Evolutionary conservation across 2,888 invertebrate genomes (phyloP), one percentile per base, ranked within the genome.

Genomic region (Marronus borbonicus): DNA sequence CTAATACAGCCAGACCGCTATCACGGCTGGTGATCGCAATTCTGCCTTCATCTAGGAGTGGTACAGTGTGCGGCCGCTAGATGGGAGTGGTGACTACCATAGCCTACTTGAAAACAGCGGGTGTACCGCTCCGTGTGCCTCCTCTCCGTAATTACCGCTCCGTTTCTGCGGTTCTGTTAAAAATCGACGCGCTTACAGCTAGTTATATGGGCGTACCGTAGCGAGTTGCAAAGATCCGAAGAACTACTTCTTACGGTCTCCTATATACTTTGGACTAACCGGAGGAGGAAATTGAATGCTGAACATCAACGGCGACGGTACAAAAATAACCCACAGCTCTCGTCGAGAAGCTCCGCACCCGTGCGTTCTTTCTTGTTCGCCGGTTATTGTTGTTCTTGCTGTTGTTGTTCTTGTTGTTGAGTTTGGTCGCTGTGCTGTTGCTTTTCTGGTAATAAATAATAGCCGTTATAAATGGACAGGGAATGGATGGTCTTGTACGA

Each of bases 61-160:
- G 78, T 78, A 76, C 44, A 36, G 66, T 64, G 55, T 55, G 64
- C 60, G 58, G 66, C 78, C 76, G 20, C 65, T 36, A 62, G 78
- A 66, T 76, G 76, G 78, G 78, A 78, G 76, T 75, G 78, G 75
- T 76, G 62, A 75, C 78, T 78, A 76, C 78, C 76, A 76, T 76
- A 62, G 68, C 69, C 76, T 75, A 69, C 36, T 74, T 78, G 75
- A 76, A 78, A 75, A 14, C 78, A 78, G 78, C 78, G 78, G 78
- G 78, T 76, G 78, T 77, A 77, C 72, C 70, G 62, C 55, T 55
- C 17, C 17, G 17, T 7, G 55, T 55, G 17, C 55, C 55, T 14
- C 55, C 62, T 52, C 36, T 64, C 55, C 12, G 70, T 64, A 77
- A 77, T 77, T 77, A 77, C 77, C 60, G 69, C 17, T 55, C 55